Conservation (phyloP, 2,113 vertebrate species). For the Ranitomeya imitator region DNA sequence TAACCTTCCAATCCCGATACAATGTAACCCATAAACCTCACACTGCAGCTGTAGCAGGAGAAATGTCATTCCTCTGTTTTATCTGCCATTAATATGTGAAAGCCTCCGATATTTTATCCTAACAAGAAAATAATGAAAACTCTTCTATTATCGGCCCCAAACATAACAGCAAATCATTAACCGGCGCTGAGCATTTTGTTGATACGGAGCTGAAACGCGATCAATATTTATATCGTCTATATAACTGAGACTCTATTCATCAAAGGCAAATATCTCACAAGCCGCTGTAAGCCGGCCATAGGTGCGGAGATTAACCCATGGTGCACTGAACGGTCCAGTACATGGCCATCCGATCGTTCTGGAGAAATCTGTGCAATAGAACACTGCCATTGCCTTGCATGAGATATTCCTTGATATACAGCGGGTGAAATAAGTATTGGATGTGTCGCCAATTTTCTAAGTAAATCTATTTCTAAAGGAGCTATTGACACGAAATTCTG, state of each 20-base stretch:
- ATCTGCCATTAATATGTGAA: neutral
- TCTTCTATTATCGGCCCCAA: neutral
- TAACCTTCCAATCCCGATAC: neutral
- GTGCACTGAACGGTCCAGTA: neutral
- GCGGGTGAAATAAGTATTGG: too few species aligned
- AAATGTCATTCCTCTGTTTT: neutral
- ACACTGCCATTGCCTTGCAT: too few species aligned
- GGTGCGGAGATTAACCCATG: neutral
- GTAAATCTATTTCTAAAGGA: too few species aligned
- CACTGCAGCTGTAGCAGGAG: neutral
- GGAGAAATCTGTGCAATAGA: too few species aligned
- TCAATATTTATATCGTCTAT: constrained; percentile 7
- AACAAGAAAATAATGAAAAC: constrained; percentile 43
- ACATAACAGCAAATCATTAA: constrained; percentile 30
- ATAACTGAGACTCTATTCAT: neutral
- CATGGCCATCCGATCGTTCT: too few species aligned
- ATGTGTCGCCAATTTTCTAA: too few species aligned
- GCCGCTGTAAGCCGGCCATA: neutral
- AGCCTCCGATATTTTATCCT: constrained; percentile 11
- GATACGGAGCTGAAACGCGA: neutral
- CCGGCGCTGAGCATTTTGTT: constrained; percentile 3
- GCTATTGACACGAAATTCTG: too few species aligned
- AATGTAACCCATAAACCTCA: neutral
- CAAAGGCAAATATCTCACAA: neutral
- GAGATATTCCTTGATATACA: too few species aligned